Conservation (phyloP, 1,140 invertebrate genomes). For the Dryas iulia region DNA sequence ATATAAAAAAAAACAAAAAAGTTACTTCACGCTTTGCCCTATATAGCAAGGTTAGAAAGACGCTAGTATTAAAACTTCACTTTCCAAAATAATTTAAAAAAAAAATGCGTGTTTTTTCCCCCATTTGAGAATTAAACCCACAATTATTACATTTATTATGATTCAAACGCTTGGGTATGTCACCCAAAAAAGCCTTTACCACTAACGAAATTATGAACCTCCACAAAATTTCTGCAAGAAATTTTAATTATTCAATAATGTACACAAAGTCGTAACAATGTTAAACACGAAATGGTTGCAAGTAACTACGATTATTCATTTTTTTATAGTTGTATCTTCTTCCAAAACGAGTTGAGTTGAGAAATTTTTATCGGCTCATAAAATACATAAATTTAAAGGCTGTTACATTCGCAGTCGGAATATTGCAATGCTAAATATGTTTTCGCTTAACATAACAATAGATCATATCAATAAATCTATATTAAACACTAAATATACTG, state of each 20-base stretch:
- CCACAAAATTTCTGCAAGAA: background rate
- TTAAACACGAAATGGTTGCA: background rate
- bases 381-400: conserved; percentile 10
- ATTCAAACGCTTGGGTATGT: too few species aligned
- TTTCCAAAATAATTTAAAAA: too few species aligned
- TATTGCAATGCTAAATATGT: conserved; percentile 13
- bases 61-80: too few species aligned
- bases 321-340: conserved; percentile 28
- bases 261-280: background rate
- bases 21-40: too few species aligned
- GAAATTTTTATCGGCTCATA: conserved; percentile 11
- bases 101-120: too few species aligned
- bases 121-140: too few species aligned
- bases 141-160: too few species aligned
- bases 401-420: conserved; percentile 5
- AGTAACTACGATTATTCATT: background rate
- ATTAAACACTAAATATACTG: background rate
- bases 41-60: too few species aligned
- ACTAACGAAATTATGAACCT: too few species aligned
- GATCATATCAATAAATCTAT: conserved; percentile 7
- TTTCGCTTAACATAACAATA: conserved; percentile 12
- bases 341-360: conserved; percentile 28
- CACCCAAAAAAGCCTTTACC: too few species aligned
- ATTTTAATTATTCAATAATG: background rate
- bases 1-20: too few species aligned